Conservation (phyloP, 2,113 vertebrate genomes). For the Menura novaehollandiae region DNA sequence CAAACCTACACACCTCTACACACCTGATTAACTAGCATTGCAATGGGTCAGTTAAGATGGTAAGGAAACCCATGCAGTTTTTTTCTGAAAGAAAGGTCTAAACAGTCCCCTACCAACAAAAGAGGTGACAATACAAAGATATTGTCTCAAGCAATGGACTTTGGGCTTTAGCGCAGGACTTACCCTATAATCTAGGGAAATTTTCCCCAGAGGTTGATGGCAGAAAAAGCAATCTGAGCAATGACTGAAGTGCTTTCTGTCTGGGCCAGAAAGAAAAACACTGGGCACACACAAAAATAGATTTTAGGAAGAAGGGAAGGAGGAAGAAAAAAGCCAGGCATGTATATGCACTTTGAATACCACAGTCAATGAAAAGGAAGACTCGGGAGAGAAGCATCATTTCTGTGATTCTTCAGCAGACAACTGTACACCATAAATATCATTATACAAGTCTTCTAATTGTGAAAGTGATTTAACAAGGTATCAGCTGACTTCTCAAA, state of each 20-base stretch:
- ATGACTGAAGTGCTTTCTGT: neutral
- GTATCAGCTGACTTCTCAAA: neutral
- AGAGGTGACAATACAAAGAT: neutral
- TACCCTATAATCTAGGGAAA: neutral
- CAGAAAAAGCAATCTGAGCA: neutral
- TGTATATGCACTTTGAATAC: fast-evolving
- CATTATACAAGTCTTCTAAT: neutral
- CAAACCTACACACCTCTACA: neutral
- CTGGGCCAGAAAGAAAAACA: neutral
- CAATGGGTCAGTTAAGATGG: neutral
- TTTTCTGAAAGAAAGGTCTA: neutral
- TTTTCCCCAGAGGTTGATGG: neutral
- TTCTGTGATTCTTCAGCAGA: neutral
- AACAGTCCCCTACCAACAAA: neutral
- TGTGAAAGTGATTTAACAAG: neutral
- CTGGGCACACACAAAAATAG: neutral
- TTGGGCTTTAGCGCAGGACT: neutral
- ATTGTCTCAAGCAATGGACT: fast-evolving
- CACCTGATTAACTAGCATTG: neutral
- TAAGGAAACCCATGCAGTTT: neutral
- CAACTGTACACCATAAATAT: neutral
- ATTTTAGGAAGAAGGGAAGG: neutral
- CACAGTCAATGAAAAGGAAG: neutral
- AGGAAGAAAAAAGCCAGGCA: neutral
- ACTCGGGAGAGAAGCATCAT: fast-evolving